Base-by-base conservation (phyloP, 1,140 invertebrate genomes). In the Homalodisca vitripennis region DNA sequence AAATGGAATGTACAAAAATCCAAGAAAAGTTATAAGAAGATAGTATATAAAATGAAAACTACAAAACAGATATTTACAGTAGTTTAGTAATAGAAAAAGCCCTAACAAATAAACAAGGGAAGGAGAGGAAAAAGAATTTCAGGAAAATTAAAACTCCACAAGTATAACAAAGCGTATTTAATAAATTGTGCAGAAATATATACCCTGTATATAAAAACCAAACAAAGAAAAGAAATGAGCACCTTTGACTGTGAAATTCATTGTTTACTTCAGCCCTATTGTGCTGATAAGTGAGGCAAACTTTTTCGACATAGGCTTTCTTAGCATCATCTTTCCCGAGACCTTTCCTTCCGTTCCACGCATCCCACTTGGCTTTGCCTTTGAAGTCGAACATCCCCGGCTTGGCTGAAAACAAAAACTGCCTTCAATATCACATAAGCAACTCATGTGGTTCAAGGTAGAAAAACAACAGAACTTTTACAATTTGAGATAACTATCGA, bases 361-460 rank as follows among this genome's bases (percentile, higher is more conserved):
- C 79, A 74, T 89, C 85, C 88, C 88, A 91, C 75, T 92, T 92
- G 1, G 87, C 87, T 77, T 89, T 90, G n/a, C 85, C 89, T 77
- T 88, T 89, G 32, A 89, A 77, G 76, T 91, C 89, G 41, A 90
- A 73, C 79, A 89, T 83, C 20, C 88, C 88, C 26, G 90, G 89
- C 68, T 84, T 82, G 2, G 69, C 81, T 83, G 70, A 30, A 74
- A 70, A 41, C 62, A 22, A 41, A 60, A 3, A 68, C 24, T 1
- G n/a, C 20, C 17, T 46, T n/a, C n/a, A n/a, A n/a, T n/a, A n/a
- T n/a, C n/a, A n/a, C n/a, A n/a, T n/a, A n/a, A n/a, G n/a, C n/a
- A n/a, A n/a, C n/a, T n/a, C n/a, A n/a, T n/a, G n/a, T n/a, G n/a
- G n/a, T n/a, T n/a, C n/a, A n/a, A n/a, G n/a, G n/a, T n/a, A n/a